These are phyloP conservation scores for Pipistrellus nathusii DNA, from an alignment of 2,797 vertebrate genomes.

Conservation along the genomic window DNA sequence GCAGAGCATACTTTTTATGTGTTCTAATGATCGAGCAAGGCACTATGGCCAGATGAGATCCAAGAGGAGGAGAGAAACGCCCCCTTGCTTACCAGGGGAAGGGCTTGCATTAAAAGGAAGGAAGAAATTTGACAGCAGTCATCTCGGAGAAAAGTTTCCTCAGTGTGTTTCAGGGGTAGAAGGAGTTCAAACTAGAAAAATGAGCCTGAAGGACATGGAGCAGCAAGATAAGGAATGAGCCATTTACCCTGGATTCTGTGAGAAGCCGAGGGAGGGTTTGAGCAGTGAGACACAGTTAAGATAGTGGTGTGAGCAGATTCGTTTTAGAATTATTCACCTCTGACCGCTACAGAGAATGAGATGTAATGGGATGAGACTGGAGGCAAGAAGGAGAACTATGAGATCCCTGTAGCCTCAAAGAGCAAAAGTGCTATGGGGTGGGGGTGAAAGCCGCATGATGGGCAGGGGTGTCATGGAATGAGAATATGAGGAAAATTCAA, in stretches of 20 bases:
- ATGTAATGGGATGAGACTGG: rapidly evolving
- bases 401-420: neutral
- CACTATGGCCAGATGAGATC: neutral
- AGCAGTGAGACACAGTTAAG: neutral
- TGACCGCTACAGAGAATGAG: neutral
- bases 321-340: neutral
- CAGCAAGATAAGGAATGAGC: neutral
- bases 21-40: neutral
- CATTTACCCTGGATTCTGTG: neutral
- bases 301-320: neutral
- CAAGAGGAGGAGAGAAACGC: neutral
- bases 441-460: neutral
- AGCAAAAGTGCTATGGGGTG: neutral
- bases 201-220: neutral
- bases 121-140: neutral
- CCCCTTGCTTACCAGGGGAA: neutral
- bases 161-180: neutral
- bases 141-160: neutral
- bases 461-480: neutral
- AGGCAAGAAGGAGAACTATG: neutral
- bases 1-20: neutral
- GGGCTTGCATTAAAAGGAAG: neutral
- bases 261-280: neutral
- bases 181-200: neutral
- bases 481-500: neutral